Base-by-base conservation (phyloP, 1,140 invertebrate genomes). In the Eriocheir sinensis region DNA sequence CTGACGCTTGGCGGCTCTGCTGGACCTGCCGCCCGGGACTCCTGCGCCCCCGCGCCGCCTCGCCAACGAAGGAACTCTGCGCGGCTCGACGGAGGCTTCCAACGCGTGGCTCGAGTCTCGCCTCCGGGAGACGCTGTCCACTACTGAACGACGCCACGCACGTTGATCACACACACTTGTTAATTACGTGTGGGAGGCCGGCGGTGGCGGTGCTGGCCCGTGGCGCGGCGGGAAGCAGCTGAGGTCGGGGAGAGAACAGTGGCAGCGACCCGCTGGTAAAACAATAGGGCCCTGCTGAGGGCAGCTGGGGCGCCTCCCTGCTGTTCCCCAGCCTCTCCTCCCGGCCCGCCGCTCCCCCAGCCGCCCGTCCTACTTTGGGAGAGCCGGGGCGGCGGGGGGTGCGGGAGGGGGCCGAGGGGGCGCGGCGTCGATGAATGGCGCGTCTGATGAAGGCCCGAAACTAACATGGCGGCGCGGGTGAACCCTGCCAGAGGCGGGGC, bases 381-480 rank as follows among this genome's bases (percentile, higher is more conserved):
- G 48, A 38, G 89, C 44, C n/a, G 44, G 88, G 41, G n/a, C 36
- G 44, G 53, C 30, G 41, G 44, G 86, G 41, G 44, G 88, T n/a
- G 41, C 15, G 89, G 89, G 89, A 32, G 89, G 89, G 89, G 34
- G 89, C 15, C 6, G 48, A 72, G 53, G 89, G 89, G 48, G 48
- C n/a, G 89, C 89, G 89, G 89, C 89, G 89, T 90, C 89, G 89
- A 90, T 90, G 89, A 90, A 90, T 90, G 89, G 89, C 89, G 89
- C 89, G 89, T 90, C 89, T 90, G 89, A 90, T 72, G 89, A 90
- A 36, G 48, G 30, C 48, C 89, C n/a, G 34, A 72, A 90, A 90
- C 48, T 72, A 90, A 90, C 89, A 90, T 90, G 89, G 89, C 89
- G 89, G 89, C 89, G 48, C 48, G 53, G 4, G 89, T 30, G 38